Conservation (phyloP, 2,113 vertebrate species). For the Eublepharis macularius region DNA sequence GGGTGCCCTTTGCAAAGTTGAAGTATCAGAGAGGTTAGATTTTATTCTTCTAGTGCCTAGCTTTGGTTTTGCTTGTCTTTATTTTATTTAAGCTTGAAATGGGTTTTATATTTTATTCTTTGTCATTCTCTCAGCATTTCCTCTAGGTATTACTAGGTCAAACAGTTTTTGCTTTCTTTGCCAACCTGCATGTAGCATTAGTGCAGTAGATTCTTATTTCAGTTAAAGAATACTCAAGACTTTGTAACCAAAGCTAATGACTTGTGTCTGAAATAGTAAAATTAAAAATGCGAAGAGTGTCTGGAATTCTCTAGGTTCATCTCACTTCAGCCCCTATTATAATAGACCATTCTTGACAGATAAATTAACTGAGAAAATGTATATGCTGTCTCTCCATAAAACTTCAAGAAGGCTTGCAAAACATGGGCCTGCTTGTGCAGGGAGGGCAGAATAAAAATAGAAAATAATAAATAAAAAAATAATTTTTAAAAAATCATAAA, state of each 20-base stretch:
- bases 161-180: not conserved
- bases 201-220: constrained; percentile 3
- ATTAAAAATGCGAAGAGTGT: not conserved
- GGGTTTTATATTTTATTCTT: not conserved
- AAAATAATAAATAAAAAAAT: no score
- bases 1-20: not conserved
- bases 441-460: no score
- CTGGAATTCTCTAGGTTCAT: not conserved
- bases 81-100: constrained; percentile 20
- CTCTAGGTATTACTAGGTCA: not conserved
- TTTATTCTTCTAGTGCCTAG: not conserved
- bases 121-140: not conserved
- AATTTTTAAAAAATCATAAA: no score
- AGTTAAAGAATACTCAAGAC: not conserved
- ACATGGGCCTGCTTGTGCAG: no score
- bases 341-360: not conserved
- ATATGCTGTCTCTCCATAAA: no score
- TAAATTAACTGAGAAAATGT: not conserved
- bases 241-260: not conserved
- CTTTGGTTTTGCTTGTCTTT: not conserved
- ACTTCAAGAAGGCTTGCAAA: no score
- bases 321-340: not conserved
- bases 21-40: not conserved
- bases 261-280: not conserved
- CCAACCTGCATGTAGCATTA: not conserved